Conservation (phyloP, 2,797 vertebrate species). For the Protonibea diacanthus region DNA sequence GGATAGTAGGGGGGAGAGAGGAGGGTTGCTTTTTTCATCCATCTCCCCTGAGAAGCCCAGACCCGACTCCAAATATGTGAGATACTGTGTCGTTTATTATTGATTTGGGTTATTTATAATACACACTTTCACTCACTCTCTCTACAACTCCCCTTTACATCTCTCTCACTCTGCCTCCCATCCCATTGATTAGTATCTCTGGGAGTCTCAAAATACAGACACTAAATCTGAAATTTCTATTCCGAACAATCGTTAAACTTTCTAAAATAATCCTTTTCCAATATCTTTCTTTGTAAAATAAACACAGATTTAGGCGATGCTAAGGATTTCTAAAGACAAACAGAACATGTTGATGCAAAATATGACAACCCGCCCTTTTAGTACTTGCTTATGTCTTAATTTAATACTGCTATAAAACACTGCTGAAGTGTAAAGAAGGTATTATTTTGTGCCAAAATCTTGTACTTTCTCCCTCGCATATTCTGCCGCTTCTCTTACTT, state of each 20-base stretch:
- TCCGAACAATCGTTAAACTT: not conserved
- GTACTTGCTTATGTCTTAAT: constrained; percentile 5
- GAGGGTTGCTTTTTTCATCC: constrained; percentile 66
- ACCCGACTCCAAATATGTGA: constrained; percentile 81
- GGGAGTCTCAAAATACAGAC: constrained; percentile 44
- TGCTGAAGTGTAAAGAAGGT: constrained; percentile 28
- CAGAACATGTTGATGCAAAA: not conserved
- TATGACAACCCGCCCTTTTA: not conserved
- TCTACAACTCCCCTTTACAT: not conserved
- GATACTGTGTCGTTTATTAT: constrained; percentile 85
- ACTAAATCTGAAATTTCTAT: constrained; percentile 31
- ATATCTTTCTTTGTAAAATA: constrained; percentile 10
- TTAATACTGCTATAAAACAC: constrained; percentile 27
- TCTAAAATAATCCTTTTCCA: constrained; percentile 9
- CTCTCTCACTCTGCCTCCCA: not conserved
- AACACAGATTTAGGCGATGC: not conserved
- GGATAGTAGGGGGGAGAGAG: not conserved
- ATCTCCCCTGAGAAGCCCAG: constrained; percentile 69
- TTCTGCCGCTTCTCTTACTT: constrained; percentile 12
- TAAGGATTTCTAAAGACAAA: not conserved
- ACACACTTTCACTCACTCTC: constrained; percentile 46
- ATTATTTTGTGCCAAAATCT: constrained; percentile 8
- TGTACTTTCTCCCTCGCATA: constrained; percentile 25
- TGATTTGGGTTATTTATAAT: constrained; percentile 88
- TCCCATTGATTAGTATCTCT: constrained; percentile 30